Conservation (phyloP, 2,113 vertebrate species). For the Phaethon lepturus region DNA sequence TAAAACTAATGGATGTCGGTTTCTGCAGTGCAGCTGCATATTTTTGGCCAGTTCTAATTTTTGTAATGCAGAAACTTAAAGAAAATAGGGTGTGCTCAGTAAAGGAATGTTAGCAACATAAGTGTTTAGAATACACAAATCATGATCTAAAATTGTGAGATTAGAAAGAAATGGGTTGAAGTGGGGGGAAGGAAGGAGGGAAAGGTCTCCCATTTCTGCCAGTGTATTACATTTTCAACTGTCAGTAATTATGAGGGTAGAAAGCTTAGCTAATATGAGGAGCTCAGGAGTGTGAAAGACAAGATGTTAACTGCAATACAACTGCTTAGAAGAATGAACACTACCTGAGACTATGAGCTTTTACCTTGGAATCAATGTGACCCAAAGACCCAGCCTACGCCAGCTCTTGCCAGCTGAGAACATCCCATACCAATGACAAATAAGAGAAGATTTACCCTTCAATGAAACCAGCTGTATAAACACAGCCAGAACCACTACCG, state of each 20-base stretch:
- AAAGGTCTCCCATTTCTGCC: not conserved
- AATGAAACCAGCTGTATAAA: too few species aligned
- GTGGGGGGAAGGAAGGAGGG: too few species aligned
- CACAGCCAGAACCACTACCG: too few species aligned
- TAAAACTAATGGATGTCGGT: not conserved
- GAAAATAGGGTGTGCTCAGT: not conserved
- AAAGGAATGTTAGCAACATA: not conserved
- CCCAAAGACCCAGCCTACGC: too few species aligned
- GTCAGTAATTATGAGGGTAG: not conserved
- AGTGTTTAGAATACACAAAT: not conserved
- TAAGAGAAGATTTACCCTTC: too few species aligned
- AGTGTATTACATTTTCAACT: not conserved
- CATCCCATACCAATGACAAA: too few species aligned
- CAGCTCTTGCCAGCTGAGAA: too few species aligned
- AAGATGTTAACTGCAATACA: too few species aligned
- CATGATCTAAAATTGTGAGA: not conserved
- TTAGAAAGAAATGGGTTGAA: not conserved
- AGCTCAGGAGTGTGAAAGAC: not conserved
- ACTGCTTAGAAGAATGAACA: too few species aligned
- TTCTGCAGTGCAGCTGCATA: not conserved
- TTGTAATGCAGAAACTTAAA: not conserved
- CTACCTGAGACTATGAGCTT: too few species aligned
- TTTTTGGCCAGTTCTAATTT: not conserved
- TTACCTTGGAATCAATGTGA: too few species aligned
- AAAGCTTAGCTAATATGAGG: not conserved